Evolutionary conservation across 2,888 invertebrate species (phyloP).

Genomic region (Drosophila subquinaria): DNA sequence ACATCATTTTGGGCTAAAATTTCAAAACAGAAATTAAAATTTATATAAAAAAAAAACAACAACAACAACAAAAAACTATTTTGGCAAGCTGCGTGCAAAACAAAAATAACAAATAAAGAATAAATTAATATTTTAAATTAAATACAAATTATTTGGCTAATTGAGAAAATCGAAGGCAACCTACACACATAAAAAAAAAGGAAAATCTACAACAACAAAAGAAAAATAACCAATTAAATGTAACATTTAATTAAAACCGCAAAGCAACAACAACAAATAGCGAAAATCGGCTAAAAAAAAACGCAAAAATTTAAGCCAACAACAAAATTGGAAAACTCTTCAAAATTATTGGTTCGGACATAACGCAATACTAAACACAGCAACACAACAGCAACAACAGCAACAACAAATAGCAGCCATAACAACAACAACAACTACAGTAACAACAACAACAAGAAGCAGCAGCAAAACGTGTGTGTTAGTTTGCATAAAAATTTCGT

Average conservation of each 20-base stretch:
- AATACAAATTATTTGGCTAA: conserved; percentile 49
- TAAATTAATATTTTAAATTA: conserved; percentile 12
- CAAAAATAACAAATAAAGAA: conserved; percentile 21
- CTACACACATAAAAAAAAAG: conserved; percentile 32
- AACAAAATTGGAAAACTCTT: conserved; percentile 84
- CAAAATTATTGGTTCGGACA: conserved; percentile 86
- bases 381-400: conserved; percentile 71
- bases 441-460: conserved; percentile 57
- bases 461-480: conserved; percentile 77
- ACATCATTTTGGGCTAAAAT: conserved; percentile 67
- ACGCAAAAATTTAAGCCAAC: conserved; percentile 81
- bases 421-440: conserved; percentile 44
- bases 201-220: conserved; percentile 40
- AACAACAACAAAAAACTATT: conserved; percentile 49
- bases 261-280: conserved; percentile 46
- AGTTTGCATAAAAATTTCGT: conserved; percentile 85
- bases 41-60: conserved; percentile 11
- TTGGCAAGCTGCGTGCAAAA: conserved; percentile 61
- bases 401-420: conserved; percentile 45
- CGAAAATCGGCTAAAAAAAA: conserved; percentile 66
- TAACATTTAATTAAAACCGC: conserved; percentile 53
- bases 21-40: conserved; percentile 34
- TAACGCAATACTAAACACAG: conserved; percentile 82
- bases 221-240: conserved; percentile 60
- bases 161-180: conserved; percentile 26